A percentile compares a stretch with the other conserved stretches of the same genome.
Conservation (phyloP, 2,113 vertebrate species). For the Rhinichthys klamathensis region DNA sequence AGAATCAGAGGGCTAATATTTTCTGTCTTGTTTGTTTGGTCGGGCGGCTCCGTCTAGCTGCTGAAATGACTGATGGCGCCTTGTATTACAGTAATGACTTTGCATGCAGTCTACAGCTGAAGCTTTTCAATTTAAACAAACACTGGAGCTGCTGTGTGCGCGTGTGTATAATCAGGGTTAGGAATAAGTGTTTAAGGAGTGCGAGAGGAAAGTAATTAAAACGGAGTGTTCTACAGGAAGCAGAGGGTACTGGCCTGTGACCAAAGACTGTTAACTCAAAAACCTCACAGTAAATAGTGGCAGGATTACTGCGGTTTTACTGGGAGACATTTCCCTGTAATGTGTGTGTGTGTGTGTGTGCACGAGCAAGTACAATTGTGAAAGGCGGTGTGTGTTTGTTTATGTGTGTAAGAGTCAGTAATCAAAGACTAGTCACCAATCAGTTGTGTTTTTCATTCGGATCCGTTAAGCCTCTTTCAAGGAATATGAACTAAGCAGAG, state of each 20-base stretch:
- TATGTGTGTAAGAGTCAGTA: background rate
- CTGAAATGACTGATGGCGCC: conserved; percentile 18
- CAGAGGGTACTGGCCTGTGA: conserved; percentile 31
- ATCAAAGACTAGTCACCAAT: conserved; percentile 22
- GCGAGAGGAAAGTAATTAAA: conserved; percentile 59
- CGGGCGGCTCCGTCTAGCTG: conserved; percentile 20
- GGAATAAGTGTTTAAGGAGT: conserved; percentile 44
- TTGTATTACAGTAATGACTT: conserved; percentile 40
- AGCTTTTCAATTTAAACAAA: conserved; percentile 46
- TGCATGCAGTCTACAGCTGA: conserved; percentile 31
- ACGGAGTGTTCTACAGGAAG: conserved; percentile 44
- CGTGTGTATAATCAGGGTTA: conserved; percentile 28
- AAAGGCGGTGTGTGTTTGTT: conserved; percentile 11
- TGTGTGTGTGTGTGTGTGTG: conserved; percentile 19
- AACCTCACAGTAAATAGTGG: conserved; percentile 30
- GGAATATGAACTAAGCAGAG: conserved; percentile 5
- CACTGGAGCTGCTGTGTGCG: conserved; percentile 42
- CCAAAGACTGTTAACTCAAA: conserved; percentile 41
- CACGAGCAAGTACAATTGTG: background rate
- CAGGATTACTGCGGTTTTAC: conserved; percentile 45
- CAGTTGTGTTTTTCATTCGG: conserved; percentile 11
- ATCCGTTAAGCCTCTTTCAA: conserved; percentile 12
- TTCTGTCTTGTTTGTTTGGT: conserved; percentile 49
- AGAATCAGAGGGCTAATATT: conserved; percentile 32
- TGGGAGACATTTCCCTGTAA: conserved; percentile 6